Conservation (phyloP, 2,888 invertebrate species). For the Acanthopleura granulata region DNA sequence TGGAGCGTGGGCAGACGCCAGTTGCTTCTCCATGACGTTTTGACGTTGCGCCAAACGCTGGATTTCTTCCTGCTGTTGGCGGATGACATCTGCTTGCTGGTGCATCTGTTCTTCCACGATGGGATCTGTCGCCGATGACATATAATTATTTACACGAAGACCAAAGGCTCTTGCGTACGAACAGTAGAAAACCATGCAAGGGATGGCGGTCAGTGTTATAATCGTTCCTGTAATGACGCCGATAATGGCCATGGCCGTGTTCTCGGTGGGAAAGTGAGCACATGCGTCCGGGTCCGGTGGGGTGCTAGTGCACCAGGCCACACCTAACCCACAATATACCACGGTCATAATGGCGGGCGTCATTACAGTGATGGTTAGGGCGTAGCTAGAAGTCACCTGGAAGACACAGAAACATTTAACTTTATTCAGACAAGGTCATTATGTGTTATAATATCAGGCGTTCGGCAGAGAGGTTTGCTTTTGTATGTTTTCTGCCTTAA, state of each 20-base stretch:
- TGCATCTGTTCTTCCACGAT: not conserved
- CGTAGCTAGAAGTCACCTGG: not conserved
- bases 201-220: not conserved
- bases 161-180: slow-evolving; percentile 4
- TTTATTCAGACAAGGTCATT: no score
- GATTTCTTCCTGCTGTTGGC: slow-evolving; percentile 6
- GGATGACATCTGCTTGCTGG: not conserved
- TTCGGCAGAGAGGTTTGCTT: no score
- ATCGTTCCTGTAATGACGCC: not conserved
- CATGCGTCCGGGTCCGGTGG: slow-evolving; percentile 7
- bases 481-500: no score
- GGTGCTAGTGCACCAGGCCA: not conserved
- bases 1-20: not conserved
- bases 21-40: not conserved
- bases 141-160: not conserved
- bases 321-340: not conserved
- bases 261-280: not conserved
- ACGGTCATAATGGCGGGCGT: slow-evolving; percentile 1
- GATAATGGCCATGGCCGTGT: not conserved
- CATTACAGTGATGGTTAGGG: not conserved
- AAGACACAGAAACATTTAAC: not conserved
- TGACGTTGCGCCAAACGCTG: slow-evolving; percentile 6
- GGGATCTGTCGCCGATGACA: not conserved
- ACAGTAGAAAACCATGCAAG: slow-evolving; percentile 2
- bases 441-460: no score